Base-by-base conservation (phyloP, 1,140 invertebrate species). In the Zeugodacus cucurbitae region DNA sequence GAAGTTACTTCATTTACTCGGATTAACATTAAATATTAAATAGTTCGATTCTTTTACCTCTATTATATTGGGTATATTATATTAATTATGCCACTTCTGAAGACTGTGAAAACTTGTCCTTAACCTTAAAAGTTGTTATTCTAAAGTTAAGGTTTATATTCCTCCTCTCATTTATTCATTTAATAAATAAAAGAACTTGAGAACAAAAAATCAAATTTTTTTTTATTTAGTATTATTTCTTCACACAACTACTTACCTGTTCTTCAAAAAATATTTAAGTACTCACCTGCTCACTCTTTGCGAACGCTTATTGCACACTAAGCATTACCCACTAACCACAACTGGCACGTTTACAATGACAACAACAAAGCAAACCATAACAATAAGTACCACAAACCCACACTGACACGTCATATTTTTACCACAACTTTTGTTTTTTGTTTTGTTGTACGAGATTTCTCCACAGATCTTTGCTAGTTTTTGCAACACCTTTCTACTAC, bases 361-460 rank as follows among this genome's bases (percentile, higher is more conserved):
- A 48, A 48, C 20, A 37, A 78, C 34, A 44, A 41, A 78, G 0
- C 70, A 78, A 70, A 44, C 41, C 34, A 44, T 48, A 44, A 22
- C 74, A 48, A 82, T 48, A 48, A 82, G 20, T 4, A 48, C 74
- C 74, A 29, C 74, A 82, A 82, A 54, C n/a, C 74, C 44, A 22
- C 44, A 82, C 41, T 48, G 41, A 54, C 74, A 48, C 41, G n/a
- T 29, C 70, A 74, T 34, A 74, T 32, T 74, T 32, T 32, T 34
- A n/a, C 17, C 67, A 20, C 74, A 78, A 78, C 41, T 78, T 82
- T 48, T n/a, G n/a, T n/a, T n/a, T n/a, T n/a, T n/a, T n/a, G n/a
- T 22, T 29, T 82, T 26, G 41, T 29, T 29, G 41, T 29, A 3
- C 22, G n/a, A 48, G 74, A 82, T 82, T 48, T 26, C 37, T 48